phyloP scores from a whole-genome alignment of 2,888 invertebrate species.

The Eupithecia insigniata region DNA sequence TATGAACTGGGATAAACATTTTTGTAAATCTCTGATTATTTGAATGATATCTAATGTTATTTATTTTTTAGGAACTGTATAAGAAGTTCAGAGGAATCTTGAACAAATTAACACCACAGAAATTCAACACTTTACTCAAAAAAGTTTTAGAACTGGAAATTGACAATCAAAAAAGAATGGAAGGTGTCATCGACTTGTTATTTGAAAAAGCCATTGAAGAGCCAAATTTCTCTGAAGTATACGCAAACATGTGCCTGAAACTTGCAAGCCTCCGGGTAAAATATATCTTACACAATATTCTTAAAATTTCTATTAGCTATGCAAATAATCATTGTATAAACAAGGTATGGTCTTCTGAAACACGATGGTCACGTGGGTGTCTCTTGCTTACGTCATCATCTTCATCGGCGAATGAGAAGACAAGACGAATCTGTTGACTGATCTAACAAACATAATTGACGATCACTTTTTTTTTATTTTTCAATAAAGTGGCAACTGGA shows the following conservation, averaged over 20 bases:
- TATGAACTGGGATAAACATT: too few relatives aligned
- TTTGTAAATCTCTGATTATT: too few relatives aligned
- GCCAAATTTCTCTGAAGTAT: conserved; percentile 96
- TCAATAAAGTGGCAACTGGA: too few relatives aligned
- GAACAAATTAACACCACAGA: conserved; percentile 97
- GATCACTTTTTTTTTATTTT: too few relatives aligned
- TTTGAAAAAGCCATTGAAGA: conserved; percentile 98
- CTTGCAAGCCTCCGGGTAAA: conserved; percentile 86
- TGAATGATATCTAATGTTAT: neutral
- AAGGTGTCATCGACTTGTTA: conserved; percentile 93
- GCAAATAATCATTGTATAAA: too few relatives aligned
- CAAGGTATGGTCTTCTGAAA: too few relatives aligned
- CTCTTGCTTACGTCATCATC: too few relatives aligned
- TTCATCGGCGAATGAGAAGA: too few relatives aligned
- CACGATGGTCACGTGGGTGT: too few relatives aligned
- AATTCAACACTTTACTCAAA: conserved; percentile 91
- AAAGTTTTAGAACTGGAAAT: conserved; percentile 91
- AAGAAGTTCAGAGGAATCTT: conserved; percentile 94
- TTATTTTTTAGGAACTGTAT: conserved; percentile 86
- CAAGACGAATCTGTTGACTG: too few relatives aligned
- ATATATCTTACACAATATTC: neutral
- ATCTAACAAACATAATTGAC: too few relatives aligned
- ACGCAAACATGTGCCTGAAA: conserved; percentile 93
- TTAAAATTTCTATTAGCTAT: too few relatives aligned
- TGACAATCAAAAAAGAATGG: conserved; percentile 90